Conservation (phyloP, 2,888 invertebrate genomes). For the Gastrophysa polygoni region DNA sequence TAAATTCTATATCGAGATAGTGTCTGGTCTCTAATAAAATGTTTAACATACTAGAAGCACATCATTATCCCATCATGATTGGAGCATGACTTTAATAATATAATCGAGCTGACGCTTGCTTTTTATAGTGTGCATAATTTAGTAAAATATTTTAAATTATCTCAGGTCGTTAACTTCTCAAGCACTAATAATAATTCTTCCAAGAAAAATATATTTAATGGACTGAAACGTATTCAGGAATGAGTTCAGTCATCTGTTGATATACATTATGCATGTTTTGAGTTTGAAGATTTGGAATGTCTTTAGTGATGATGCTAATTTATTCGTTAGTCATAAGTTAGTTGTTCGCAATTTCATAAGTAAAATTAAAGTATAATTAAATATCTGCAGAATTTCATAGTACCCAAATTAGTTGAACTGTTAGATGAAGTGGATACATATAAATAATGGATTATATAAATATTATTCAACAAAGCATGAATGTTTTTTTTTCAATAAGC, state of each 20-base stretch:
- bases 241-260: neutral
- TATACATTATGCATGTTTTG: neutral
- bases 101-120: neutral
- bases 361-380: too few species aligned
- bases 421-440: too few species aligned
- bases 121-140: constrained; percentile 7
- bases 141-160: constrained; percentile 24
- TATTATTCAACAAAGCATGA: too few species aligned
- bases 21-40: too few species aligned
- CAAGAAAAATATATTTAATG: constrained; percentile 16
- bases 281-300: neutral
- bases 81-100: constrained; percentile 7
- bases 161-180: constrained; percentile 26
- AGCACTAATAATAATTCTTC: constrained; percentile 18
- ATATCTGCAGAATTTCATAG: too few species aligned
- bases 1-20: too few species aligned
- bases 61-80: neutral
- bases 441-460: too few species aligned
- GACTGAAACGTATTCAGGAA: constrained; percentile 11
- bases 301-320: neutral
- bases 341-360: constrained; percentile 8
- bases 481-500: too few species aligned
- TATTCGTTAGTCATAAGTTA: too few species aligned
- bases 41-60: neutral
- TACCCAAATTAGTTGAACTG: too few species aligned